Conservation (phyloP, 2,113 vertebrate genomes). For the Zosterops lateralis region DNA sequence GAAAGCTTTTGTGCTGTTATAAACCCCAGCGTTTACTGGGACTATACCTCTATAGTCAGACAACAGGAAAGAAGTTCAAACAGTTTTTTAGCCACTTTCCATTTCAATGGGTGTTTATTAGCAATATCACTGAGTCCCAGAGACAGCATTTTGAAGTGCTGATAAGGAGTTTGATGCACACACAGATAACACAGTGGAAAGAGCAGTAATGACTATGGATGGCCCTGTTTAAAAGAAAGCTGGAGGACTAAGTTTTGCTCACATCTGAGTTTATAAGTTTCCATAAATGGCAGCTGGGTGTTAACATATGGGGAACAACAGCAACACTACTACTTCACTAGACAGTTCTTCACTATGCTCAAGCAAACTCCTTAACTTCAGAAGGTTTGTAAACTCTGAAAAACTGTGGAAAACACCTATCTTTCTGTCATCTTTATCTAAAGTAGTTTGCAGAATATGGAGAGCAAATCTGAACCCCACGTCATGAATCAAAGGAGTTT, state of each 20-base stretch:
- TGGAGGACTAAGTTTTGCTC: background rate
- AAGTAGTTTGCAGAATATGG: background rate
- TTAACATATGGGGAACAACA: background rate
- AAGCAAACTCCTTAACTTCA: background rate
- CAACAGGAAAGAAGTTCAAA: conserved; percentile 62
- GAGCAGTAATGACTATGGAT: background rate
- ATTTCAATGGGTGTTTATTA: conserved; percentile 67
- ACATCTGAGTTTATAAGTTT: conserved; percentile 21
- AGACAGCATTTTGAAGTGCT: conserved; percentile 40
- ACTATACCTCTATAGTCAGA: conserved; percentile 60
- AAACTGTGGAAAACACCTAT: background rate
- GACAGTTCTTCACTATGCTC: background rate
- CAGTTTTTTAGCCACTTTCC: conserved; percentile 63
- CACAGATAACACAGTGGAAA: background rate
- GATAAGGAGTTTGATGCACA: background rate
- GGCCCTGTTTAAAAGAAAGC: conserved; percentile 12
- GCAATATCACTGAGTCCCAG: conserved; percentile 9
- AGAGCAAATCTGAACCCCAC: background rate
- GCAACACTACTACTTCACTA: background rate
- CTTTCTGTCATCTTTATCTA: conserved; percentile 12
- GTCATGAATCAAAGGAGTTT: conserved; percentile 9
- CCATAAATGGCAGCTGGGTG: background rate
- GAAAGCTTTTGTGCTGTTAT: conserved; percentile 68
- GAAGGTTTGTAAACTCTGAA: background rate
- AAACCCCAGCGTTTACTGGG: conserved; percentile 60